These are phyloP conservation scores for Spodoptera frugiperda DNA, from an alignment of 1,140 invertebrate species.

Conservation along the genomic window DNA sequence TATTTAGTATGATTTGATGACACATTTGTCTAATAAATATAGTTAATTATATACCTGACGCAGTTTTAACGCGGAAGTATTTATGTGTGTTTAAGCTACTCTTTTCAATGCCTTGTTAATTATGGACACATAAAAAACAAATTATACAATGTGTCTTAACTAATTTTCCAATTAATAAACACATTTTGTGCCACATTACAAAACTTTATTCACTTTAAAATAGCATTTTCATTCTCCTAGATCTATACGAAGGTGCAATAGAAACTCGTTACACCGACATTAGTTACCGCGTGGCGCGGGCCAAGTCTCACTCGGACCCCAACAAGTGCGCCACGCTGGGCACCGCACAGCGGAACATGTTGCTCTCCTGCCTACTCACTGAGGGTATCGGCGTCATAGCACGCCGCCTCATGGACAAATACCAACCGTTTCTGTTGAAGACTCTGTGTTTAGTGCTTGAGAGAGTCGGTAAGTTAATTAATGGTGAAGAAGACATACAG, in stretches of 20 bases:
- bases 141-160: too few relatives aligned
- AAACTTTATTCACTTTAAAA: too few relatives aligned
- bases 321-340: constrained; percentile 69
- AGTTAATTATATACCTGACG: too few relatives aligned
- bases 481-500: too few relatives aligned
- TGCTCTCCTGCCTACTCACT: constrained; percentile 87
- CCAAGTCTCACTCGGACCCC: constrained; percentile 27
- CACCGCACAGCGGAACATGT: constrained; percentile 87
- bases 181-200: too few relatives aligned
- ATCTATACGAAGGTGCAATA: constrained; percentile 75
- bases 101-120: too few relatives aligned
- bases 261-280: constrained; percentile 81
- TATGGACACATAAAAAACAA: too few relatives aligned
- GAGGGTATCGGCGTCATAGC: constrained; percentile 89
- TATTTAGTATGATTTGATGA: too few relatives aligned
- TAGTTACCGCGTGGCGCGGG: constrained; percentile 66
- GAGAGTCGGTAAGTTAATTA: constrained; percentile 87
- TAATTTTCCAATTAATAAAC: too few relatives aligned
- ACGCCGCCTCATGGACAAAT: constrained; percentile 76
- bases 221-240: constrained; percentile 47
- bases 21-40: too few relatives aligned
- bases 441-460: constrained; percentile 90
- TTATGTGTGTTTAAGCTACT: too few relatives aligned
- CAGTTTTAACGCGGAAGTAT: too few relatives aligned
- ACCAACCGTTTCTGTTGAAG: constrained; percentile 87